These are phyloP conservation scores for Pangasius krempfi DNA, from an alignment of 2,797 vertebrate genomes.

Conservation along the genomic window DNA sequence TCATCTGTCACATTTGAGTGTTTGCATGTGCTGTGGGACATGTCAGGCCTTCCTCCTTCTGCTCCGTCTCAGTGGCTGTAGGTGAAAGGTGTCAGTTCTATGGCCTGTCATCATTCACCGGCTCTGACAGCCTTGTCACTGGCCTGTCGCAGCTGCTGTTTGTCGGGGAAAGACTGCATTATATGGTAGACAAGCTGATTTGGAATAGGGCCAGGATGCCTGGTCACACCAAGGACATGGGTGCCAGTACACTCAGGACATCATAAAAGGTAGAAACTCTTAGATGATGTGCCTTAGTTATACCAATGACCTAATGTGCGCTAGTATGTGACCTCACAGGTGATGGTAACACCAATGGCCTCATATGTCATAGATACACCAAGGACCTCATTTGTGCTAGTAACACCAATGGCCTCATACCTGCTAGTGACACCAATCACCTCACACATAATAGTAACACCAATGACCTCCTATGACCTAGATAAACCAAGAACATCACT, in stretches of 20 bases:
- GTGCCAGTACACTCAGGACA: neutral
- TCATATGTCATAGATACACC: neutral
- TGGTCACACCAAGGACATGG: neutral
- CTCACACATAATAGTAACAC: neutral
- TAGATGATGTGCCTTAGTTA: neutral
- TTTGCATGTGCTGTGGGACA: neutral
- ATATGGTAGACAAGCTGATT: slow-evolving; percentile 25
- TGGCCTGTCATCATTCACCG: slow-evolving; percentile 67
- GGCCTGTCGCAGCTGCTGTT: slow-evolving; percentile 68
- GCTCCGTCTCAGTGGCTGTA: slow-evolving; percentile 33
- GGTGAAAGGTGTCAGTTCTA: slow-evolving; percentile 35
- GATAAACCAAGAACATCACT: neutral
- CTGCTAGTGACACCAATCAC: neutral
- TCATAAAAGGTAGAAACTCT: neutral
- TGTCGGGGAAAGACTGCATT: slow-evolving; percentile 61
- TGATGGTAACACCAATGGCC: neutral
- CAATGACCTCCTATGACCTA: neutral
- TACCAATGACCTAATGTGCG: neutral
- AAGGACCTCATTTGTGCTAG: neutral
- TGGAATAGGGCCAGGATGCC: slow-evolving; percentile 21
- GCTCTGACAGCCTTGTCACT: slow-evolving; percentile 64
- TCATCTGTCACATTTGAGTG: slow-evolving; percentile 37
- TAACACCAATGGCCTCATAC: neutral
- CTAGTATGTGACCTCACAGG: neutral
- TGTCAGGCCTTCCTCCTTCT: slow-evolving; percentile 14